These are phyloP conservation scores for Capromys pilorides DNA, from an alignment of 2,797 vertebrate species.

Conservation along the genomic window DNA sequence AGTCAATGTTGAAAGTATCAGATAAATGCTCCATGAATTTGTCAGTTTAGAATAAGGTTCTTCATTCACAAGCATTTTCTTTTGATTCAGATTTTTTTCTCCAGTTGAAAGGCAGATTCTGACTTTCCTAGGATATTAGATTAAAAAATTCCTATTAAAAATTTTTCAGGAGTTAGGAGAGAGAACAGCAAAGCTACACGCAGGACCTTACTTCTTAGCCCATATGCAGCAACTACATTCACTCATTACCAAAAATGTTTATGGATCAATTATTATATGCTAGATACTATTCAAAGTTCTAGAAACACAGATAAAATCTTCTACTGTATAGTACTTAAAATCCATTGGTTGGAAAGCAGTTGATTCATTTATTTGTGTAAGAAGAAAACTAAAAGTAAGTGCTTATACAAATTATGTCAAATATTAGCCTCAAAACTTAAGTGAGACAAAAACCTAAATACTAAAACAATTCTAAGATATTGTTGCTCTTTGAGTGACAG, in stretches of 20 bases:
- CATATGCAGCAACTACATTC: not conserved
- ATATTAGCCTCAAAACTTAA: not conserved
- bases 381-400: not conserved
- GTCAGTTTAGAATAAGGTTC: not conserved
- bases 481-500: not conserved
- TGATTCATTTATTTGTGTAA: not conserved
- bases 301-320: not conserved
- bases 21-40: not conserved
- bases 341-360: not conserved
- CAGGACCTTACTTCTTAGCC: not conserved
- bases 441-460: not conserved
- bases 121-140: not conserved
- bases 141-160: not conserved
- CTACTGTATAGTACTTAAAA: not conserved
- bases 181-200: rapidly evolving
- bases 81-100: not conserved
- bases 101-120: not conserved
- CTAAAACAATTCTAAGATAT: not conserved
- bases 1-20: not conserved
- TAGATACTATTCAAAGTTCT: not conserved
- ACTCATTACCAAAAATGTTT: not conserved
- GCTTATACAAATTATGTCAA: not conserved
- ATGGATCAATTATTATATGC: not conserved
- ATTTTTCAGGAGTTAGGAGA: not conserved
- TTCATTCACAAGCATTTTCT: not conserved